Evolutionary conservation across 1,140 invertebrate species (phyloP).

Genomic region (Halesus radiatus): DNA sequence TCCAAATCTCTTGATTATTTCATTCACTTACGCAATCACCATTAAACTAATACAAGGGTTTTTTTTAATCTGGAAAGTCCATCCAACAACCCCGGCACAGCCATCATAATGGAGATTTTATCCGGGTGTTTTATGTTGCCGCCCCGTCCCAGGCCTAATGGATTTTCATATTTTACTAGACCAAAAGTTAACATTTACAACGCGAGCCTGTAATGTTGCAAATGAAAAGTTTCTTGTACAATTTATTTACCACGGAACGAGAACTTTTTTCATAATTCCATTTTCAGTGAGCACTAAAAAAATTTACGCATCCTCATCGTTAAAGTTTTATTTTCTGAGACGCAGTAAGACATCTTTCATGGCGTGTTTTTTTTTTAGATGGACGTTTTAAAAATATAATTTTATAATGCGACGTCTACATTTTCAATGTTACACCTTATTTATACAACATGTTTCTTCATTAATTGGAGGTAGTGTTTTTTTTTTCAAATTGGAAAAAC

Average conservation of each 20-base stretch:
- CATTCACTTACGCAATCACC: constrained; percentile 26
- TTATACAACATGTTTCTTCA: too few species aligned
- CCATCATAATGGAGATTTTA: constrained; percentile 30
- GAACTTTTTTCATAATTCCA: too few species aligned
- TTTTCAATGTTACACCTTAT: too few species aligned
- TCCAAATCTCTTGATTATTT: not conserved
- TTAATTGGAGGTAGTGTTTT: too few species aligned
- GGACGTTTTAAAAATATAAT: not conserved
- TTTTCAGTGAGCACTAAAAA: not conserved
- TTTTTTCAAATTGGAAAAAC: too few species aligned
- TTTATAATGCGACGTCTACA: too few species aligned
- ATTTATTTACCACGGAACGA: not conserved
- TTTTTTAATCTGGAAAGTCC: constrained; percentile 32
- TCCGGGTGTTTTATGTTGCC: constrained; percentile 20
- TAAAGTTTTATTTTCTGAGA: not conserved
- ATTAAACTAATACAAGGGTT: constrained; percentile 28
- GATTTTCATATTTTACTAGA: constrained; percentile 38
- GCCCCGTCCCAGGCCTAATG: constrained; percentile 6
- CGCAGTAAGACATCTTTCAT: not conserved
- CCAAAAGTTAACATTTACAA: constrained; percentile 13
- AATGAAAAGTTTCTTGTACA: constrained; percentile 16
- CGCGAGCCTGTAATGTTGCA: not conserved
- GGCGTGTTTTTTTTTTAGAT: not conserved
- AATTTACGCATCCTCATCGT: not conserved
- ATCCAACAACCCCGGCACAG: not conserved